Conservation (phyloP, 2,797 vertebrate species). For the Allobates femoralis region DNA sequence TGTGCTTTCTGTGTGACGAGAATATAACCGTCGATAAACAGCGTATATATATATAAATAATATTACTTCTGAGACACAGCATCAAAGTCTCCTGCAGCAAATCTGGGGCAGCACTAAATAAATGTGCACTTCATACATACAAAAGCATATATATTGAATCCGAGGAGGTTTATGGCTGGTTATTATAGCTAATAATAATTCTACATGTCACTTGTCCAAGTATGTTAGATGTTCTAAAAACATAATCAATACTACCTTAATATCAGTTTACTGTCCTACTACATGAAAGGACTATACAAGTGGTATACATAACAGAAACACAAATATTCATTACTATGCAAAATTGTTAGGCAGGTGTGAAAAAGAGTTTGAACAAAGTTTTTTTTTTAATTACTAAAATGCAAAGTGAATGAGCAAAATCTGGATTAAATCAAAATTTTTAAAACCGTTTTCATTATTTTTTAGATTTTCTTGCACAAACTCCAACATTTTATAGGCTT, state of each 20-base stretch:
- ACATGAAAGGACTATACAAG: not conserved
- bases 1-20: not conserved
- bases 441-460: no score
- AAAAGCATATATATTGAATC: slow-evolving; percentile 10
- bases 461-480: no score
- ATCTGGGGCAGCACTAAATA: slow-evolving; percentile 24
- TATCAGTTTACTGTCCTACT: not conserved
- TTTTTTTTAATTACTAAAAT: no score
- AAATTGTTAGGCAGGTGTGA: no score
- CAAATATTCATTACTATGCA: no score
- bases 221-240: not conserved
- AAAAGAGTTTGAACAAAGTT: no score
- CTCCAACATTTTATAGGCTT: no score
- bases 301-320: no score
- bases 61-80: not conserved
- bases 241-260: not conserved
- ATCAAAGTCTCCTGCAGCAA: slow-evolving; percentile 9
- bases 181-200: slow-evolving; percentile 25
- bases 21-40: slow-evolving; percentile 26
- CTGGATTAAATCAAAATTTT: no score
- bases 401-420: no score
- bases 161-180: slow-evolving; percentile 5
- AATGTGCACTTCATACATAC: not conserved
- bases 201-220: not conserved
- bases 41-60: slow-evolving; percentile 21